These are phyloP conservation scores for Xanthorhoe spadicearia DNA, from an alignment of 2,888 invertebrate species.

Conservation along the genomic window DNA sequence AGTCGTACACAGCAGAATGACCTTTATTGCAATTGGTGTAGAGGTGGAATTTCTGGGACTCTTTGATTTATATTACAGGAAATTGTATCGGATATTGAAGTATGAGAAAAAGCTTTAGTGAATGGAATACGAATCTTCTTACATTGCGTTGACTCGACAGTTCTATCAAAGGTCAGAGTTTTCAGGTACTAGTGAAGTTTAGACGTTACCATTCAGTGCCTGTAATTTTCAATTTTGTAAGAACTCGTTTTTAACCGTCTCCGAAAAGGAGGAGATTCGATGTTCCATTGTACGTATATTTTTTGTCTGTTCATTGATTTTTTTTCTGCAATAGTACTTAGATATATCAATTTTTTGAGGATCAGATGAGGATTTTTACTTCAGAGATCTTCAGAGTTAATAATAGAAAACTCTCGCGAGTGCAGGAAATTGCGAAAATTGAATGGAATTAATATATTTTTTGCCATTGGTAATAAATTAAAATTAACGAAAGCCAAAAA, in stretches of 20 bases:
- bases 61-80: constrained; percentile 56
- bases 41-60: constrained; percentile 47
- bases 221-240: background rate
- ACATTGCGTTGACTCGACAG: constrained; percentile 38
- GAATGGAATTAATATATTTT: too few relatives aligned
- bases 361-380: too few relatives aligned
- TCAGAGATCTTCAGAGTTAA: too few relatives aligned
- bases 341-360: too few relatives aligned
- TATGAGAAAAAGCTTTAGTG: constrained; percentile 58
- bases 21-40: constrained; percentile 47
- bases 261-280: too few relatives aligned
- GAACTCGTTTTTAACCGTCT: background rate
- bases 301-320: too few relatives aligned
- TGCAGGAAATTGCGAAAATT: too few relatives aligned
- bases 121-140: constrained; percentile 51
- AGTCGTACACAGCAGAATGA: constrained; percentile 44
- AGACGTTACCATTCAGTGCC: background rate
- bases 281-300: too few relatives aligned
- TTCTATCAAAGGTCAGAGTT: background rate
- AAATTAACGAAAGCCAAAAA: background rate
- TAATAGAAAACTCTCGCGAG: too few relatives aligned
- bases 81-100: constrained; percentile 66
- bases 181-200: background rate
- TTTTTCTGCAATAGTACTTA: too few relatives aligned
- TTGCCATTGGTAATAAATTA: too few relatives aligned